Conservation (phyloP, 2,113 vertebrate species). For the Probosciger aterrimus region DNA sequence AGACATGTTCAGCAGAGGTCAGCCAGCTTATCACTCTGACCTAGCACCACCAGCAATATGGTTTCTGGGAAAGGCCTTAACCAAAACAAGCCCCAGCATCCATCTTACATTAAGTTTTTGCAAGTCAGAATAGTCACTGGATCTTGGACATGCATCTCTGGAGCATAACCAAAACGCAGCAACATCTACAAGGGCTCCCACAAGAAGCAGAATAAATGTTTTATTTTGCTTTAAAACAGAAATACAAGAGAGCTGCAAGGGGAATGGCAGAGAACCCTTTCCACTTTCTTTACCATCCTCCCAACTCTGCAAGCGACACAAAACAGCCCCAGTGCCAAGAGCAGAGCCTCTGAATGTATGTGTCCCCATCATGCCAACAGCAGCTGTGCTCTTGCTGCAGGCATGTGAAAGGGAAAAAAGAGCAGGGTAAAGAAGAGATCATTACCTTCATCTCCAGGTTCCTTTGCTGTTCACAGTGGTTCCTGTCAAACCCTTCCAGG, state of each 20-base stretch:
- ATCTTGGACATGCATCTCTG: not conserved
- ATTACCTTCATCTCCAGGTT: conserved; percentile 40
- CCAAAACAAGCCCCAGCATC: not conserved
- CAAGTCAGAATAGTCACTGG: not conserved
- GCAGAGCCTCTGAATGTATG: not conserved
- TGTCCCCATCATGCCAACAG: rapidly evolving
- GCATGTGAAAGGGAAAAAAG: not conserved
- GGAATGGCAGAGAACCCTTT: not conserved
- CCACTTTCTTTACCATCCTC: not conserved
- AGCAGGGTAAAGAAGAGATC: not conserved
- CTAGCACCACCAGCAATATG: not conserved
- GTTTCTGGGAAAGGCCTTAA: not conserved
- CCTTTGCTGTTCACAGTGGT: not conserved
- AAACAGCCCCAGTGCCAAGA: not conserved
- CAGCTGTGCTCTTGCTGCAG: not conserved
- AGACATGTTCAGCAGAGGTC: not conserved
- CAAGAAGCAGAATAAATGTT: not conserved
- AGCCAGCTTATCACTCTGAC: not conserved
- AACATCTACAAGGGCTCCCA: not conserved
- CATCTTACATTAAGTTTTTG: not conserved
- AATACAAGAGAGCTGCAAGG: not conserved
- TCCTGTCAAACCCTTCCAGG: not conserved
- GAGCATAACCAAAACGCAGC: rapidly evolving
- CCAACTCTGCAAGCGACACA: rapidly evolving
- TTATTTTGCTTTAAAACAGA: not conserved